These are phyloP conservation scores for Nanorana parkeri DNA, from an alignment of 2,113 vertebrate genomes.

Conservation along the genomic window DNA sequence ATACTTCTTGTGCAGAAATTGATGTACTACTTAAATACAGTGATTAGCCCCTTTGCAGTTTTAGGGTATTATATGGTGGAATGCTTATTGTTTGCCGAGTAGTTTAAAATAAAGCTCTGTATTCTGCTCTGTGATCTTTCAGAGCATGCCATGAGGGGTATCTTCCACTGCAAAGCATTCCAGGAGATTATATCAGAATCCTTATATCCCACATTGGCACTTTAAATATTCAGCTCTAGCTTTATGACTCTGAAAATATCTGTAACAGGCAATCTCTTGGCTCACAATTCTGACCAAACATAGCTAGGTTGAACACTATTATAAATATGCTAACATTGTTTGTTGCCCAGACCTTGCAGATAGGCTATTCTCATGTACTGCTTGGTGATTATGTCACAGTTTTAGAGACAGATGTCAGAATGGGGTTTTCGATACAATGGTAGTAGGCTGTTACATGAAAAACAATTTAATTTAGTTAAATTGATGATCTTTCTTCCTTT, in stretches of 20 bases:
- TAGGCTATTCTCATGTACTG: background rate
- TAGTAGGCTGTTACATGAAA: too few species aligned
- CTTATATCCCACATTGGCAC: conserved; percentile 54
- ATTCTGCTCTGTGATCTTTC: conserved; percentile 37
- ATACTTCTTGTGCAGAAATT: too few species aligned
- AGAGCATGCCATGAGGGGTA: conserved; percentile 38
- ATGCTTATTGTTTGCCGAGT: background rate
- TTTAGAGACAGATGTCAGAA: background rate
- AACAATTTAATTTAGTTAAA: too few species aligned
- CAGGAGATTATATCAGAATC: conserved; percentile 55
- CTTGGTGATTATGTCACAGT: background rate
- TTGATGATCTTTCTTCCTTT: too few species aligned
- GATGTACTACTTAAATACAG: too few species aligned
- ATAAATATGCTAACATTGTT: conserved; percentile 30
- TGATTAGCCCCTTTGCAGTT: too few species aligned
- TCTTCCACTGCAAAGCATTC: conserved; percentile 54
- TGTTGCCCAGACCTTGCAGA: background rate
- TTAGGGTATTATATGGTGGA: too few species aligned
- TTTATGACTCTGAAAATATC: conserved; percentile 57
- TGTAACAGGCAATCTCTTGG: conserved; percentile 54
- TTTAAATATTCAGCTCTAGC: conserved; percentile 49
- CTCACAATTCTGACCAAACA: conserved; percentile 53
- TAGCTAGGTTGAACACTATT: conserved; percentile 45
- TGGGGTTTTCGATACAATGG: too few species aligned
- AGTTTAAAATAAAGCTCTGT: conserved; percentile 6